Conservation (phyloP, 2,888 invertebrate species). For the Heliconius sara region DNA sequence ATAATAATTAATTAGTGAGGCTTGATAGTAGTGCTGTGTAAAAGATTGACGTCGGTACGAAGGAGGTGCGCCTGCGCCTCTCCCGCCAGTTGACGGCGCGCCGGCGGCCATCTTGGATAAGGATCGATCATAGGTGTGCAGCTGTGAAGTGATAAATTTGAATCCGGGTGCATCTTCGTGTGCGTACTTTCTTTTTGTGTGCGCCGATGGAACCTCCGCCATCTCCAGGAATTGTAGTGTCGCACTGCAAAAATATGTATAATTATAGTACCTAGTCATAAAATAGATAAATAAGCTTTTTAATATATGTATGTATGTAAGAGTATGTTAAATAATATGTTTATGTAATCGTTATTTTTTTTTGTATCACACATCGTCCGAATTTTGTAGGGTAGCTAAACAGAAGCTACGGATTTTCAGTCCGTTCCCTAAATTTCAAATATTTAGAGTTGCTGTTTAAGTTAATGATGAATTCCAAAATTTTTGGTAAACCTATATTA, state of each 20-base stretch:
- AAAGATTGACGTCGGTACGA: constrained; percentile 67
- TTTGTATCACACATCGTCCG: neutral
- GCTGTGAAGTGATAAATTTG: constrained; percentile 79
- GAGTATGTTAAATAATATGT: neutral
- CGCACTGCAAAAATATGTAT: constrained; percentile 31
- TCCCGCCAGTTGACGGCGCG: constrained; percentile 73
- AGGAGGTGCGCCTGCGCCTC: constrained; percentile 75
- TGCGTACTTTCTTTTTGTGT: constrained; percentile 60
- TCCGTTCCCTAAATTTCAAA: neutral
- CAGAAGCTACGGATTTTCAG: neutral
- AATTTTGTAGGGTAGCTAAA: neutral
- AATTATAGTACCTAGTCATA: neutral
- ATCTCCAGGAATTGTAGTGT: constrained; percentile 35
- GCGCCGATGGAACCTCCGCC: constrained; percentile 35
- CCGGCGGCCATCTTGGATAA: constrained; percentile 81
- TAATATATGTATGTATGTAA: no score
- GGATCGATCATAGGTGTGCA: constrained; percentile 82
- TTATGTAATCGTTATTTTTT: neutral
- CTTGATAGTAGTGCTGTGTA: constrained; percentile 37
- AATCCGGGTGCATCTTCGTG: constrained; percentile 59
- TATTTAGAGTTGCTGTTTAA: neutral
- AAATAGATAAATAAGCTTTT: neutral
- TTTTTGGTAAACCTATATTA: no score
- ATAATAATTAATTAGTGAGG: constrained; percentile 39
- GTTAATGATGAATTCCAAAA: neutral